Evolutionary conservation across 2,888 invertebrate genomes (phyloP).

Genomic region (Lasioglossum marginatum): DNA sequence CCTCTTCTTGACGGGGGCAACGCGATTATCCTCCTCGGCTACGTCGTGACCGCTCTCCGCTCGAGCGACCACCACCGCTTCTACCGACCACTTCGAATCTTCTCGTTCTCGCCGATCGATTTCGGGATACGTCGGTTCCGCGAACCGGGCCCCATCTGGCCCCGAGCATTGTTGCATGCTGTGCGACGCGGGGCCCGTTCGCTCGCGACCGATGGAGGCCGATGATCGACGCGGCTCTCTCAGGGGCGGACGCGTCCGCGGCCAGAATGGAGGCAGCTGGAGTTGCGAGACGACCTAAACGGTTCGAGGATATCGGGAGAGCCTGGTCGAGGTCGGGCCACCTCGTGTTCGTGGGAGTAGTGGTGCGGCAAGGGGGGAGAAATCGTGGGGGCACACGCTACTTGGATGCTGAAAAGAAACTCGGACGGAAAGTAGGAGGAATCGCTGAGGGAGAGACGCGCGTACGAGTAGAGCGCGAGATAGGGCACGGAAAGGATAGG

Average conservation of each 20-base stretch:
- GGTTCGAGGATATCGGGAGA: neutral
- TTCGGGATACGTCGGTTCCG: neutral
- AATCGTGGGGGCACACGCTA: neutral
- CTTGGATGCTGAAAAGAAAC: neutral
- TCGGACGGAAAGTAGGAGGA: neutral
- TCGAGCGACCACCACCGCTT: neutral
- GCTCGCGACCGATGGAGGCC: slow-evolving; percentile 50
- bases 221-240: slow-evolving; percentile 38
- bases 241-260: slow-evolving; percentile 54
- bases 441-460: neutral
- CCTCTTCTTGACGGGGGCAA: neutral
- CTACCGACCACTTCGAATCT: neutral
- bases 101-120: neutral
- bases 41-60: neutral
- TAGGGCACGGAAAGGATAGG: neutral
- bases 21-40: neutral
- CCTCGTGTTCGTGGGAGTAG: neutral
- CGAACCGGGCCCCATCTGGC: neutral
- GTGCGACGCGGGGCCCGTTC: slow-evolving; percentile 21
- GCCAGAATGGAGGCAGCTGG: slow-evolving; percentile 64
- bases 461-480: neutral
- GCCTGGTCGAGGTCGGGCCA: neutral
- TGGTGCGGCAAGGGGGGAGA: neutral
- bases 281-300: slow-evolving; percentile 73
- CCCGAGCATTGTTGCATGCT: slow-evolving; percentile 34